Base-by-base conservation (phyloP, 2,888 invertebrate genomes). In the Tipula confusa region DNA sequence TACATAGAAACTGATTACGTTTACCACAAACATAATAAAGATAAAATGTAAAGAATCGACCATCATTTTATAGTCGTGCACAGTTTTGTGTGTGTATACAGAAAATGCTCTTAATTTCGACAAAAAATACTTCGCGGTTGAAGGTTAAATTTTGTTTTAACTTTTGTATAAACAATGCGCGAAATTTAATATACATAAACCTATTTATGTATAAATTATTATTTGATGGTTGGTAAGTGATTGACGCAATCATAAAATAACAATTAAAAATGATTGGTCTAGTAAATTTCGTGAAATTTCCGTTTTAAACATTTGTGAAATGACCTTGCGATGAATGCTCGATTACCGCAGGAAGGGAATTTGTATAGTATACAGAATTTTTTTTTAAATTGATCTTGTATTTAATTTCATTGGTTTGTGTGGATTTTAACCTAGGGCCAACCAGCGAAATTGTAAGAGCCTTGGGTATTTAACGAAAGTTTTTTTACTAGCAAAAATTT, bases 51-150 rank as follows among this genome's bases (percentile, higher is more conserved):
- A n/a, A 64, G 24, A 64, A 64, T 64, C 64, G 24, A 64, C 64
- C 7, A 64, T 64, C 64, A 64, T 64, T 64, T 64, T 64, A 64
- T 7, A 24, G 64, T 9, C 64, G 64, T 9, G n/a, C n/a, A n/a
- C n/a, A n/a, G n/a, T n/a, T n/a, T n/a, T n/a, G n/a, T n/a, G 6
- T 24, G 64, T 64, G 6, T 18, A 15, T 64, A 24, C 15, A 43
- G 5, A 64, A 64, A 64, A 18, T 64, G 64, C 24, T 64, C 64
- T 64, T n/a, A n/a, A 64, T 64, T 64, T 64, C 6, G 24, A 64
- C 64, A 64, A 18, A 64, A 64, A n/a, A n/a, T n/a, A n/a, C n/a
- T 64, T 64, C 64, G 24, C 64, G 64, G 64, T 64, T 64, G 64
- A 64, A 64, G 64, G 64, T 64, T 64, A 64, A 64, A 64, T 24